Evolutionary conservation across 2,888 invertebrate genomes (phyloP), one percentile per base, ranked within the genome.

Genomic region (Protophormia terraenovae): DNA sequence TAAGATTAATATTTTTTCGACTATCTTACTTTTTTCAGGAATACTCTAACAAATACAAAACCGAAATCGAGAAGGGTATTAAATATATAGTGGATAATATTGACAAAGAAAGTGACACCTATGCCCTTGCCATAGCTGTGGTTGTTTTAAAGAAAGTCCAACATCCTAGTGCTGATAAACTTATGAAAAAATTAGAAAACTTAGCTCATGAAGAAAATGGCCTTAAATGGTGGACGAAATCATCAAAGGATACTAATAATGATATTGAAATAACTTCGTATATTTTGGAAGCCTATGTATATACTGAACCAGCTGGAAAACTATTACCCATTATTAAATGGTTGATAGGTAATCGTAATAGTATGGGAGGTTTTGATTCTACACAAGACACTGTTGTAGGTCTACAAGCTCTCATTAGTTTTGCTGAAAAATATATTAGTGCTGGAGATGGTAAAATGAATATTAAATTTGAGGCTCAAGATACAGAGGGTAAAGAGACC

Each of bases 191-290:
- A 86, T 91, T 95, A 88, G 93, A 94, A 86, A 90, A 86, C 3
- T 41, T 82, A 12, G 93, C 88, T 14, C 84, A 77, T 35, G 73
- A 78, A 38, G 92, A 93, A 71, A 93, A 87, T 10, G 95, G 95
- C 64, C 93, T 94, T 88, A 95, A 95, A 89, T 98, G 97, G 97
- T 95, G 95, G 79, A 95, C 96, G 81, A 92, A 93, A 12, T 53
- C 41, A 24, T 83, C 80, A 27, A 93, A 93, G 86, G 92, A 95
- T 84, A 95, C 95, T 83, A 95, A 96, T 50, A 94, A 96, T 0
- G 92, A 92, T 88, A 93, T 98, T 4, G 97, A 97, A 92, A 97
- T 97, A 88, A 98, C 98, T 0, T 95, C 98, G 0, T 99, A 98
- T 92, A 96, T 96, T 0, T 93, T 99, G 77, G 93, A 98, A 76